Percentiles rank a stretch among this genome's conserved stretches.
Conservation (phyloP, 2,113 vertebrate genomes). For the Lota lota region DNA sequence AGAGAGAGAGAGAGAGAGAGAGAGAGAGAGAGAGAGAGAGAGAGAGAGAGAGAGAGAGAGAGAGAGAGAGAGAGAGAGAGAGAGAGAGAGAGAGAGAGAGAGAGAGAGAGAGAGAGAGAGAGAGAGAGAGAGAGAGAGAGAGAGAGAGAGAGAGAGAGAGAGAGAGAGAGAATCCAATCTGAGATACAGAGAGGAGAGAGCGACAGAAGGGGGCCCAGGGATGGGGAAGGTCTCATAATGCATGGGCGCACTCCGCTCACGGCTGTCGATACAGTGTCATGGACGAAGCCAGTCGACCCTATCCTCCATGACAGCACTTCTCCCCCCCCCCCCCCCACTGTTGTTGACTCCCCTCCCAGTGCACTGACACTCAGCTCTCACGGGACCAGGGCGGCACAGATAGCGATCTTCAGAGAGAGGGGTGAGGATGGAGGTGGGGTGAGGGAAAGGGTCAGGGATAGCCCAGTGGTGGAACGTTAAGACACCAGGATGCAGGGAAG, state of each 20-base stretch:
- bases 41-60: not conserved
- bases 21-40: not conserved
- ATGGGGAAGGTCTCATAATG: slow-evolving; percentile 45
- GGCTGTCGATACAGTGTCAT: slow-evolving; percentile 43
- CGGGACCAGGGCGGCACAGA: slow-evolving; percentile 15
- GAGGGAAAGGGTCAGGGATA: slow-evolving; percentile 9
- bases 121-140: slow-evolving; percentile 33
- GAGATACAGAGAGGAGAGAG: not conserved
- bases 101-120: too few relatives aligned
- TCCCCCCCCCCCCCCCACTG: slow-evolving; percentile 17
- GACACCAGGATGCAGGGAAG: too few relatives aligned
- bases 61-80: not conserved
- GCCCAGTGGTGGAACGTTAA: slow-evolving; percentile 1
- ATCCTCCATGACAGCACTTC: slow-evolving; percentile 28
- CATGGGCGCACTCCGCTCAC: slow-evolving; percentile 69
- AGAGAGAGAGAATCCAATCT: not conserved
- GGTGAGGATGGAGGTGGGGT: slow-evolving; percentile 14
- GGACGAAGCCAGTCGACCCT: slow-evolving; percentile 44
- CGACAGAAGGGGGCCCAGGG: not conserved
- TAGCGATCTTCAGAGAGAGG: slow-evolving; percentile 9
- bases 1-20: slow-evolving; percentile 42
- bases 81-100: not conserved
- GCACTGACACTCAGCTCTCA: slow-evolving; percentile 40
- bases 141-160: slow-evolving; percentile 25
- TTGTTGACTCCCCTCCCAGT: not conserved